Evolutionary conservation across 2,113 vertebrate species (phyloP).

Genomic region (Pelusios castaneus): DNA sequence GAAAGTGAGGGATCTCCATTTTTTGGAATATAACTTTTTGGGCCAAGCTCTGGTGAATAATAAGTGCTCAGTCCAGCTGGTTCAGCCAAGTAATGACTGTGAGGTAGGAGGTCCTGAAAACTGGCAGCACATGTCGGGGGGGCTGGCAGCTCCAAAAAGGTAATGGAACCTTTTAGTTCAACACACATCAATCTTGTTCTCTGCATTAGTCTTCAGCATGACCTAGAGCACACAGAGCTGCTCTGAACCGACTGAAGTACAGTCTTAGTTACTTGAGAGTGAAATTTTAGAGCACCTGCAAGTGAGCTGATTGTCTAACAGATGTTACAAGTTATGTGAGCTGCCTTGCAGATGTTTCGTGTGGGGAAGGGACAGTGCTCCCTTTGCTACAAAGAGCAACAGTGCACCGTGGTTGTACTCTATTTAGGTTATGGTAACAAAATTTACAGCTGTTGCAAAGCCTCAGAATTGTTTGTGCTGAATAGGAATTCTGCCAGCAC

Average conservation of each 20-base stretch:
- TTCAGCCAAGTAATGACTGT: too few species aligned
- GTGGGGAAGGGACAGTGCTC: background rate
- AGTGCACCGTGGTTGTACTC: background rate
- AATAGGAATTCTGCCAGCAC: background rate
- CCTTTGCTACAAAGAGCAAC: background rate
- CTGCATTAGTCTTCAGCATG: background rate
- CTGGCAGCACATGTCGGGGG: background rate
- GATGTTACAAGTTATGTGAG: background rate
- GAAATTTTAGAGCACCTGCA: background rate
- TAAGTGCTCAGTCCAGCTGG: too few species aligned
- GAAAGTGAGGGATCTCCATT: background rate
- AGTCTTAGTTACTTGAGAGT: background rate
- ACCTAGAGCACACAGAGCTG: background rate
- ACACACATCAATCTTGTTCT: background rate
- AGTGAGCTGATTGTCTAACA: background rate
- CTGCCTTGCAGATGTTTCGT: background rate
- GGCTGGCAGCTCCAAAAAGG: background rate
- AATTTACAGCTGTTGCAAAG: background rate
- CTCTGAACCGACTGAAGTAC: background rate
- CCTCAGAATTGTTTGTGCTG: background rate
- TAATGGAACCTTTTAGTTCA: background rate
- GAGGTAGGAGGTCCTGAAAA: background rate
- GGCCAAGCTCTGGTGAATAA: background rate
- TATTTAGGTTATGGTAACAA: background rate
- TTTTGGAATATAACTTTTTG: background rate